Evolutionary conservation across 2,797 vertebrate genomes (phyloP), one percentile per base, ranked within the genome.

Genomic region (Galaxias olidus): DNA sequence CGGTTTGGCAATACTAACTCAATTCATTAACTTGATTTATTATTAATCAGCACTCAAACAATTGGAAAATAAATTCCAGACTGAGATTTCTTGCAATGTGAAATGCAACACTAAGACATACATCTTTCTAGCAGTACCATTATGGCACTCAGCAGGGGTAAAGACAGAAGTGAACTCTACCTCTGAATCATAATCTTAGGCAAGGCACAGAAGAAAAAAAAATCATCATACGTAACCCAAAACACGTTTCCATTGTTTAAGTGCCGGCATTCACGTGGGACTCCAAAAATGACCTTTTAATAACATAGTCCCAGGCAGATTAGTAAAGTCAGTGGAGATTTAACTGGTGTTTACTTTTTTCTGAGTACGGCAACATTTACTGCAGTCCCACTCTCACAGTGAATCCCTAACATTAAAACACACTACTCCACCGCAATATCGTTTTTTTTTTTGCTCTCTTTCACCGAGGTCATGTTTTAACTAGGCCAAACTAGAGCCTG

Each of bases 241-340:
- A 83, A 78, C 77, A 69, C 74, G 68, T 75, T 66, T 68, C 75
- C 73, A 86, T 87, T 87, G 84, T 88, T 80, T 77, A 77, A 71
- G 72, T 68, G 72, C 71, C 64, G 62, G 77, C 77, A 78, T 84
- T 74, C 84, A 78, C 66, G 68, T 71, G 74, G 76, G 78, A 82
- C 58, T 40, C 57, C 76, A 78, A 73, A 85, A 83, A 86, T 80
- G 86, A 90, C 86, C 78, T 87, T 86, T 87, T 89, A 87, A 89
- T 86, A 87, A 89, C 82, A 20, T 53, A 19, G 52, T 42, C 59
- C 81, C 77, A 75, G 81, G 81, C 74, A 40, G 62, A 65, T 65
- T 57, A 5, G 73, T 66, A 50, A 88, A 82, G 83, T 80, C 75
- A 68, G 78, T 61, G 69, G 78, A 84, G 79, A 78, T 75, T 61